A percentile compares a stretch with the other conserved stretches of the same genome.
Evolutionary conservation across 2,113 vertebrate species (phyloP).

Genomic region (Amblyopsis rosae): DNA sequence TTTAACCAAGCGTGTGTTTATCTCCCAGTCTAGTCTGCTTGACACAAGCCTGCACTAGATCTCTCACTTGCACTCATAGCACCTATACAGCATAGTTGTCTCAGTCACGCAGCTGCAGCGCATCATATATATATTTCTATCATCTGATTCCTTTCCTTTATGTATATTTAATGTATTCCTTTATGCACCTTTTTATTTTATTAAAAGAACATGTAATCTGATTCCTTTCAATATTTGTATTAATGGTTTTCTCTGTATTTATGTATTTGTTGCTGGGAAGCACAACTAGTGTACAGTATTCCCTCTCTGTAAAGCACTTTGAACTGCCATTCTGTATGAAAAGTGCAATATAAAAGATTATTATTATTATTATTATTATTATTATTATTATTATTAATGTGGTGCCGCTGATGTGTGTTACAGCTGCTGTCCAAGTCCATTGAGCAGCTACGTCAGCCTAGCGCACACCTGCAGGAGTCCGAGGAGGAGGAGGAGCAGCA

Average conservation of each 20-base stretch:
- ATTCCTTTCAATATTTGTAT: no score
- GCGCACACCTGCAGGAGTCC: conserved; percentile 88
- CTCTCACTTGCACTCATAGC: conserved; percentile 6
- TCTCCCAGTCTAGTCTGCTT: background rate
- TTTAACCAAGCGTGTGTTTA: background rate
- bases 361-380: no score
- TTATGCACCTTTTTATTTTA: no score
- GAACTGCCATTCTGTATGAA: no score
- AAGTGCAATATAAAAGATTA: no score
- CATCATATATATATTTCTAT: background rate
- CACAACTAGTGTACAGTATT: no score
- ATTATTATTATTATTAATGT: conserved; percentile 30
- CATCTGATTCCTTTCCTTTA: no score
- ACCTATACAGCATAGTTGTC: conserved; percentile 19
- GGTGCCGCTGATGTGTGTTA: conserved; percentile 36
- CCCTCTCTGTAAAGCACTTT: no score
- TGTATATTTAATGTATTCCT: no score
- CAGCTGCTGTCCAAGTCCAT: conserved; percentile 98
- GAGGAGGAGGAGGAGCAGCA: conserved; percentile 93
- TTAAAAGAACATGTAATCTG: no score
- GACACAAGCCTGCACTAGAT: background rate
- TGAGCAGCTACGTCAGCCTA: conserved; percentile 94
- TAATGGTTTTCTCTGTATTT: no score
- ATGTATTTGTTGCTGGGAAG: no score
- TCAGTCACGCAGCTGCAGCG: conserved; percentile 4